These are phyloP conservation scores for Crotalus helleri DNA, from an alignment of 2,113 vertebrate species.

Conservation along the genomic window DNA sequence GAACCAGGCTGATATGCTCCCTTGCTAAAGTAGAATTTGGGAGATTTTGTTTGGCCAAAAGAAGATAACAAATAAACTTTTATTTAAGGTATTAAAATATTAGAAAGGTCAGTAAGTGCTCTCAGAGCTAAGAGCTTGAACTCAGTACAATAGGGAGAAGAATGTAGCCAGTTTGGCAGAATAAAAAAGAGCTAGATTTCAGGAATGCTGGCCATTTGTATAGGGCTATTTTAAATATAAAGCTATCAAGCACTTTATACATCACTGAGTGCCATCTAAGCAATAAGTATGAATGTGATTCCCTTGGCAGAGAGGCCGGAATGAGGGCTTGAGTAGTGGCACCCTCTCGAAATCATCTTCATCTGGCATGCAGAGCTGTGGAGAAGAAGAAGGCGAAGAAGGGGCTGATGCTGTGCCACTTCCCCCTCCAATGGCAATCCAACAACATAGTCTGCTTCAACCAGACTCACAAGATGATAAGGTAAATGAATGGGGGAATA, in stretches of 20 bases:
- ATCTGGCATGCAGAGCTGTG: constrained; percentile 98
- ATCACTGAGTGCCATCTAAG: not conserved
- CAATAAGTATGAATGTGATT: not conserved
- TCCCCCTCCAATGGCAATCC: constrained; percentile 97
- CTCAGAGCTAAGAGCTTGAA: not conserved
- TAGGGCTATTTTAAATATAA: not conserved
- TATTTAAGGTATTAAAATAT: not conserved
- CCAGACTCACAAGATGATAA: constrained; percentile 96
- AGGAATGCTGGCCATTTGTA: not conserved
- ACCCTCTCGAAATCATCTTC: constrained; percentile 97
- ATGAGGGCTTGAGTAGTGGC: constrained; percentile 94
- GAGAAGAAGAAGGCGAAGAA: constrained; percentile 97
- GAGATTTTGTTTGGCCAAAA: not conserved
- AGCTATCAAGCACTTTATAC: not conserved
- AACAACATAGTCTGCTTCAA: constrained; percentile 97
- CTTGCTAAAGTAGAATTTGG: not conserved
- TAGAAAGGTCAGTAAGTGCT: not conserved
- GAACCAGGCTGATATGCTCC: not conserved
- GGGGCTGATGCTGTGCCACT: constrained; percentile 89
- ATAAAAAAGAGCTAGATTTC: not conserved
- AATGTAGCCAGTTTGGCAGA: not conserved
- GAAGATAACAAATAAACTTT: not conserved
- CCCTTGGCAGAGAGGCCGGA: constrained; percentile 85
- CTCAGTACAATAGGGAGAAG: not conserved
- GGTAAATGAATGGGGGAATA: constrained; percentile 69